Evolutionary conservation across 2,113 vertebrate species (phyloP).

Genomic region (Onychostruthus taczanowskii): DNA sequence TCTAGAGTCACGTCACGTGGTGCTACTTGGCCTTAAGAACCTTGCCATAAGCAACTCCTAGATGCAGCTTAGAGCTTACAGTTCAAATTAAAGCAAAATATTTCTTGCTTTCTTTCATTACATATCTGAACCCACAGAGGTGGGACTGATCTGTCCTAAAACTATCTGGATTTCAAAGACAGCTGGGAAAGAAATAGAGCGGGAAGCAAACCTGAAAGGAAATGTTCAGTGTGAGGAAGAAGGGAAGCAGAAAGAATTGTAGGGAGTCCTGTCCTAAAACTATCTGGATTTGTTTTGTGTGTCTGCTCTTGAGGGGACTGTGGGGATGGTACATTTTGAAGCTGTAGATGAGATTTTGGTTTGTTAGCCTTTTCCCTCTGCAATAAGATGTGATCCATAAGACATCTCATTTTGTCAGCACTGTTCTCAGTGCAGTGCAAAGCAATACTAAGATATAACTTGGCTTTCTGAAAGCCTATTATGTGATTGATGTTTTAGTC

Average conservation of each 20-base stretch:
- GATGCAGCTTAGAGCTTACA: accelerated
- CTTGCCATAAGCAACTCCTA: not conserved
- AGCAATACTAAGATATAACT: not conserved
- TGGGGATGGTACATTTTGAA: not conserved
- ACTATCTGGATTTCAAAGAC: not conserved
- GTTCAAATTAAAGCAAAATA: not conserved
- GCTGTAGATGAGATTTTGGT: not conserved
- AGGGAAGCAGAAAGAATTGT: not conserved
- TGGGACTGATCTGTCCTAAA: not conserved
- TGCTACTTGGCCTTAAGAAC: not conserved
- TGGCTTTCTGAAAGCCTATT: not conserved
- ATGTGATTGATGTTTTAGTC: not conserved
- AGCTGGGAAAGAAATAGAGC: not conserved
- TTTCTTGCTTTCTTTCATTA: not conserved
- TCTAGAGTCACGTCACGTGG: accelerated
- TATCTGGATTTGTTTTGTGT: not conserved
- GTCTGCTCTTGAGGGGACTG: not conserved
- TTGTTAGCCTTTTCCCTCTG: not conserved
- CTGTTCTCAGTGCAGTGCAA: not conserved
- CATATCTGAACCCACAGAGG: not conserved
- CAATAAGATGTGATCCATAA: not conserved
- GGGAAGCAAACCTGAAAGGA: not conserved
- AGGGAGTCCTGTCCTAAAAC: too few relatives aligned
- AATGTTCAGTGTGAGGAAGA: not conserved
- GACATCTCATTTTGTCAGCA: not conserved